Evolutionary conservation across 2,888 invertebrate species (phyloP).

Genomic region (Schrankia costaestrigalis): DNA sequence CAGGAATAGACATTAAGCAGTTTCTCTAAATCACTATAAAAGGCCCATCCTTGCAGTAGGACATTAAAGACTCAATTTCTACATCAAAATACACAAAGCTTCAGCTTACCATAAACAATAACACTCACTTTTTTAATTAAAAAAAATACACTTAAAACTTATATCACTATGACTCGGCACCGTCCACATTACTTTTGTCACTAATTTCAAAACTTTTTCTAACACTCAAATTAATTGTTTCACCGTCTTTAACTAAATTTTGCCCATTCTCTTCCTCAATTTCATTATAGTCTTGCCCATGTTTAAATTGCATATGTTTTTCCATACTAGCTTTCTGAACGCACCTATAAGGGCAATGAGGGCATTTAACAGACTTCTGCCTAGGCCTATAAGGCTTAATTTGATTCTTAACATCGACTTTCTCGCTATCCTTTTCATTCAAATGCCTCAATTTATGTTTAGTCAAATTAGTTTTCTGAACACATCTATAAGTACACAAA

Average conservation of each 20-base stretch:
- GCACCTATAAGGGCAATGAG: conserved; percentile 64
- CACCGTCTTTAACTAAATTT: conserved; percentile 26
- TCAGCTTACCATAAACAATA: not conserved
- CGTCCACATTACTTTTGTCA: conserved; percentile 16
- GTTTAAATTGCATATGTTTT: conserved; percentile 72
- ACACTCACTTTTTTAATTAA: not conserved
- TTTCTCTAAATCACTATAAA: no score
- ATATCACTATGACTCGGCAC: conserved; percentile 29
- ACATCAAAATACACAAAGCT: not conserved
- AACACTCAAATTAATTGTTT: conserved; percentile 54
- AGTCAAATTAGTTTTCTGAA: conserved; percentile 73
- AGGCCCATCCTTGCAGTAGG: no score
- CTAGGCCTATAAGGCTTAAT: conserved; percentile 65
- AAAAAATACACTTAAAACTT: conserved; percentile 11
- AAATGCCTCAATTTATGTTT: conserved; percentile 74
- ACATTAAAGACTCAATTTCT: no score
- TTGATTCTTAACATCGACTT: conserved; percentile 49
- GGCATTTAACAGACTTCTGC: conserved; percentile 69
- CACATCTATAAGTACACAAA: conserved; percentile 69
- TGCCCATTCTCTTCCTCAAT: conserved; percentile 4
- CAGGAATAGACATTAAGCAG: no score
- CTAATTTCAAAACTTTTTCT: conserved; percentile 39
- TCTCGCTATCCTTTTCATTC: conserved; percentile 61
- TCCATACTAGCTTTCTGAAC: conserved; percentile 72
- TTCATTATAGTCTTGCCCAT: conserved; percentile 35